These are phyloP conservation scores for Otis tarda DNA, from an alignment of 2,113 vertebrate species.

Conservation along the genomic window DNA sequence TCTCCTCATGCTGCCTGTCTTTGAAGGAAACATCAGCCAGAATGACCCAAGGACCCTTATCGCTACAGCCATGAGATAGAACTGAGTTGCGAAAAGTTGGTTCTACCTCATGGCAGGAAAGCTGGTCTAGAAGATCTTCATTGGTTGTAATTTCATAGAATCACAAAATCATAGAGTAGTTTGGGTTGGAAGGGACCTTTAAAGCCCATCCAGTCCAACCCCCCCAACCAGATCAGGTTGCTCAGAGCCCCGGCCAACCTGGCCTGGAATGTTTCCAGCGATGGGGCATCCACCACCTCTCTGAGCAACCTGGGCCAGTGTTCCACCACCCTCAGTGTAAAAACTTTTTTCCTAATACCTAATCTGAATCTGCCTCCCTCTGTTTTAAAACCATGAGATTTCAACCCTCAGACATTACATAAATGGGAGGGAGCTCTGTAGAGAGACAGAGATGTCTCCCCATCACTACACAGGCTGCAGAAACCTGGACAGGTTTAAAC, in stretches of 20 bases:
- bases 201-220: too few relatives aligned
- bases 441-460: neutral
- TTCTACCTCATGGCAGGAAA: neutral
- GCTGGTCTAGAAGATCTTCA: neutral
- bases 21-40: neutral
- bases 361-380: too few relatives aligned
- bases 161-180: too few relatives aligned
- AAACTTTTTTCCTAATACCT: too few relatives aligned
- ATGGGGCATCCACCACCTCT: too few relatives aligned
- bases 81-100: fast-evolving
- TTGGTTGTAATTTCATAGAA: neutral
- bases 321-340: too few relatives aligned
- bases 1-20: neutral
- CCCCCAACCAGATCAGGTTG: too few relatives aligned
- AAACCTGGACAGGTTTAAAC: fast-evolving
- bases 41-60: neutral
- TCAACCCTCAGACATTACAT: neutral
- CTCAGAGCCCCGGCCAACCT: too few relatives aligned
- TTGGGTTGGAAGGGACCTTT: too few relatives aligned
- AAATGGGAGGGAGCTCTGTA: neutral
- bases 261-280: too few relatives aligned
- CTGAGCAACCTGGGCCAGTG: too few relatives aligned
- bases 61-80: neutral
- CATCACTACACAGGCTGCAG: neutral
- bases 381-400: neutral